Conservation (phyloP, 1,140 invertebrate genomes). For the Camponotus pennsylvanicus region DNA sequence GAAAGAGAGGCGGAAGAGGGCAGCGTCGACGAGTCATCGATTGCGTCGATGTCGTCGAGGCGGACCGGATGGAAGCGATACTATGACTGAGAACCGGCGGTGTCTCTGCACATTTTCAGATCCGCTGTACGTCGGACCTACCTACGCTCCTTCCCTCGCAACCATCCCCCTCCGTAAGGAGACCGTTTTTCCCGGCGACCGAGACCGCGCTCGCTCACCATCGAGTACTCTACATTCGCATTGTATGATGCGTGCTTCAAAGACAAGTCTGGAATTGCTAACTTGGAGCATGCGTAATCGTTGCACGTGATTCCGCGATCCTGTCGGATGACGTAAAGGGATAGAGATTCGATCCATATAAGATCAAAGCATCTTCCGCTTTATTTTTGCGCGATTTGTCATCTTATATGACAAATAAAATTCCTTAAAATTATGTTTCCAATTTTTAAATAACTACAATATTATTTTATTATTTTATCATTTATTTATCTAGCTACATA, state of each 20-base stretch:
- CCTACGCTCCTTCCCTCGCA: constrained; percentile 61
- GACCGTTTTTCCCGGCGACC: constrained; percentile 62
- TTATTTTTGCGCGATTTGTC: not conserved
- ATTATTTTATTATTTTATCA: not conserved
- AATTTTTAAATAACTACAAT: not conserved
- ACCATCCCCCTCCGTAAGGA: constrained; percentile 53
- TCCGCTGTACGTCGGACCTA: constrained; percentile 65
- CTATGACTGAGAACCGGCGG: constrained; percentile 70
- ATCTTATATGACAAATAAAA: not conserved
- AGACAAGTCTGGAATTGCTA: constrained; percentile 17
- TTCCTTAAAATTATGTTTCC: not conserved
- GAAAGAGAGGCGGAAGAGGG: constrained; percentile 20
- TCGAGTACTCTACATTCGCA: constrained; percentile 59
- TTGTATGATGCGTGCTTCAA: constrained; percentile 13
- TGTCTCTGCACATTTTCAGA: constrained; percentile 69
- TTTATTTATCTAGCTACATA: not conserved
- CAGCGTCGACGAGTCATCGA: constrained; percentile 41
- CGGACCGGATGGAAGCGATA: constrained; percentile 67
- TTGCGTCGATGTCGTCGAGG: constrained; percentile 58
- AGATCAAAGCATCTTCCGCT: not conserved
- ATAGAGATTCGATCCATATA: constrained; percentile 29
- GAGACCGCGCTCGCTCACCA: constrained; percentile 60
- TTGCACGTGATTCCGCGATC: constrained; percentile 39
- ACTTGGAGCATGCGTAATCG: constrained; percentile 16
- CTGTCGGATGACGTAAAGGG: constrained; percentile 35